Conservation (phyloP, 37 sponge, comb jelly and placozoan species). For the Spongia lamella region DNA sequence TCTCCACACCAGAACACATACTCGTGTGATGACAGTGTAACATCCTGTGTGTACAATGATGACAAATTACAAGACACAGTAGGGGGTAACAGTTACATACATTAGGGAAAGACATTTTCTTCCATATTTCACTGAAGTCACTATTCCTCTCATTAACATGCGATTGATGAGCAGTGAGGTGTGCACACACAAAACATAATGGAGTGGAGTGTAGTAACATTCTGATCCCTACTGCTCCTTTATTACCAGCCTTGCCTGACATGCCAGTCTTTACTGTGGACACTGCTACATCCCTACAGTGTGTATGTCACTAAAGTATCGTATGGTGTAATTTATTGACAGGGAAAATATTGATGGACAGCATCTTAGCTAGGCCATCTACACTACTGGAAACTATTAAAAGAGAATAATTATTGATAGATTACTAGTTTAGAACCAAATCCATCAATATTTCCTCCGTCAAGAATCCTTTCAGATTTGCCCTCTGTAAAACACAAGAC, state of each 20-base stretch:
- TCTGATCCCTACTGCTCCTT: conserved; percentile 92
- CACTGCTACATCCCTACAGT: conserved; percentile 71
- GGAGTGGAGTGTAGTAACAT: conserved; percentile 86
- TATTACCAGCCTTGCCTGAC: conserved; percentile 95
- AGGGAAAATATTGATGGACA: no score
- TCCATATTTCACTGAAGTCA: conserved; percentile 85
- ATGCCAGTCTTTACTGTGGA: conserved; percentile 94
- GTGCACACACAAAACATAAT: conserved; percentile 95
- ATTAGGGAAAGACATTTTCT: conserved; percentile 69
- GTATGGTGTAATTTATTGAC: neutral
- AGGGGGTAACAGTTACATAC: no score
- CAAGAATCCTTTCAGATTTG: no score
- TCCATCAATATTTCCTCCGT: no score
- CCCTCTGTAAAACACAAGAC: no score
- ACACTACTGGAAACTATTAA: no score
- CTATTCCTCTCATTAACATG: conserved; percentile 85
- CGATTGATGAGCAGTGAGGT: conserved; percentile 96
- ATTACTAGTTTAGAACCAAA: no score
- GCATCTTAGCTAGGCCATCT: no score
- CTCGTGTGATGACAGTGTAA: conserved; percentile 79
- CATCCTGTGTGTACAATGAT: conserved; percentile 75
- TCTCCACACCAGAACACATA: conserved; percentile 99
- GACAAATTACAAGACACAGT: no score
- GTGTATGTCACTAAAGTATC: neutral
- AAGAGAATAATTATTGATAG: no score